Base-by-base conservation (phyloP, 2,113 vertebrate genomes). In the Tachysurus fulvidraco region DNA sequence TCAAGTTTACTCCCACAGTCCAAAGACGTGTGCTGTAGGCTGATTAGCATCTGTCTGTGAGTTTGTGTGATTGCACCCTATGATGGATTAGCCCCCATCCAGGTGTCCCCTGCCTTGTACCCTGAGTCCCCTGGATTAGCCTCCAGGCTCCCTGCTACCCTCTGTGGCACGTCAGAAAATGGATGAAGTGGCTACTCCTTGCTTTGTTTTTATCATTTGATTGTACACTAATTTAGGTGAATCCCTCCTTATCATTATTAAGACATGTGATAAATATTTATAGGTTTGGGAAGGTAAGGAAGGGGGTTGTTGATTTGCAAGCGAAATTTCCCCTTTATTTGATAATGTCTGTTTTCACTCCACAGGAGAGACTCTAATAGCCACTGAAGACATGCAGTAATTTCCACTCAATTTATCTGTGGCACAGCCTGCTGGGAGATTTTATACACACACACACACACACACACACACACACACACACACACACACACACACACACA, bases 381-480 rank as follows among this genome's bases (percentile, higher is more conserved):
- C 88, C 88, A 89, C 88, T 83, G 89, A 90, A 92, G 88, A 92
- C 62, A 92, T 74, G 23, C 71, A 74, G 88, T 89, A 89, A 90
- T 94, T 93, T 94, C 89, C 86, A 92, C 11, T 83, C 89, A 88
- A 91, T 91, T 91, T 91, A 93, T 91, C 92, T 81, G 88, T 91
- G 90, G 76, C 88, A 89, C 82, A 78, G 84, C 83, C 86, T 84
- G 71, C 84, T 77, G 71, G 41, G 79, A 83, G 62, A 65, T 60
- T 28, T 77, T n/a, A 55, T 19, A 54, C 46, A 44, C 83, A 44
- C 64, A 64, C 54, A 62, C 65, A 50, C 36, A 36, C 52, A 71
- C 50, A 54, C 83, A 30, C 25, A 78, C 64, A 71, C 28, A 46
- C 46, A 69, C 60, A 69, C 50, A 73, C 85, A 86, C 85, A 12